Percentiles rank a stretch among this genome's conserved stretches.
These are phyloP conservation scores for Pocillopora verrucosa DNA, from an alignment of 64 coral and sea anemone species.

Conservation along the genomic window DNA sequence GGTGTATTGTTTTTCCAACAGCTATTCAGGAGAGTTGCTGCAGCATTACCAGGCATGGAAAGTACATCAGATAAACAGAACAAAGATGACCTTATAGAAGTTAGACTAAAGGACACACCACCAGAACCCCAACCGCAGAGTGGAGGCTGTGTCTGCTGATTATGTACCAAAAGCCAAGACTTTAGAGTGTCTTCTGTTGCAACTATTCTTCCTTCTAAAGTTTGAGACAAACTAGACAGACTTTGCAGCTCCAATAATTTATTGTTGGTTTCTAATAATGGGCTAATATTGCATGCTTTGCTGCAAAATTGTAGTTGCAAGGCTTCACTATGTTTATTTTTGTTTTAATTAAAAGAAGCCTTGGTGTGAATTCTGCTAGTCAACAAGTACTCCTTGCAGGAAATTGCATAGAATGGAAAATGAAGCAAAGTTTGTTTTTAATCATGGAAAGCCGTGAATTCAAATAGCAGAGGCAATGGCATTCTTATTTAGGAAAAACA, in stretches of 20 bases:
- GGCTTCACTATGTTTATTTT: no score
- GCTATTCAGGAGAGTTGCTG: conserved; percentile 97
- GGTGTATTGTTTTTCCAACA: conserved; percentile 38
- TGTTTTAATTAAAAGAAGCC: no score
- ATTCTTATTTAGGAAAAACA: no score
- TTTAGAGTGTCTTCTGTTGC: neutral
- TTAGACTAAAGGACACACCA: conserved; percentile 94
- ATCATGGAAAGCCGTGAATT: no score
- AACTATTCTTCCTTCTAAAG: neutral
- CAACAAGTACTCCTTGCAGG: no score
- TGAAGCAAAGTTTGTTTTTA: no score
- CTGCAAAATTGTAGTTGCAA: no score
- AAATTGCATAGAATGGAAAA: no score
- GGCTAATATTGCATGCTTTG: no score
- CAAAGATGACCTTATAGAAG: conserved; percentile 97
- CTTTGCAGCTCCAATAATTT: neutral
- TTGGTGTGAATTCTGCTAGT: no score
- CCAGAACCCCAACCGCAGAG: conserved; percentile 78
- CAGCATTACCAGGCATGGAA: conserved; percentile 98
- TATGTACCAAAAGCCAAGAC: neutral
- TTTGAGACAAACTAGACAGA: neutral
- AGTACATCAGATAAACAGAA: conserved; percentile 96
- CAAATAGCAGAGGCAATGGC: no score
- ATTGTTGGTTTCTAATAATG: neutral
- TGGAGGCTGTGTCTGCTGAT: conserved; percentile 81